These are phyloP conservation scores for Echiichthys vipera DNA, from an alignment of 2,797 vertebrate species.

Conservation along the genomic window DNA sequence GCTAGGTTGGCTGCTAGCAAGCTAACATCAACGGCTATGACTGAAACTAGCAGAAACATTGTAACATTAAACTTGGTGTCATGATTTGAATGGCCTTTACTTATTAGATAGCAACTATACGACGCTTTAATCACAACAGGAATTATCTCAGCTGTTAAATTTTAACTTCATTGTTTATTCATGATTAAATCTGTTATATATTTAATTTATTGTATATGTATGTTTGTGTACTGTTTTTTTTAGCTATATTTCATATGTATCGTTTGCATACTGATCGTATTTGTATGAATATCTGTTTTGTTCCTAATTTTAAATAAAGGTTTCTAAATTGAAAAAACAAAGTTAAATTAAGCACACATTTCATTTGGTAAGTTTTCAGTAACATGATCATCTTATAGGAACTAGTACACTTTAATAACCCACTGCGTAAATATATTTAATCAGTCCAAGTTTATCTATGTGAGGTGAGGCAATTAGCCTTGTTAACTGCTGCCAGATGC, in stretches of 20 bases:
- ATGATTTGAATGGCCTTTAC: neutral
- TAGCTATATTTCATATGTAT: too few relatives aligned
- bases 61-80: neutral
- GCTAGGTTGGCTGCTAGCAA: slow-evolving; percentile 52
- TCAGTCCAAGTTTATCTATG: neutral
- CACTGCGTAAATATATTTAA: too few relatives aligned
- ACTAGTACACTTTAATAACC: neutral
- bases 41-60: neutral
- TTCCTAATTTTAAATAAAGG: too few relatives aligned
- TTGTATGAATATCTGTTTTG: too few relatives aligned
- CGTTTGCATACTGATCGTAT: too few relatives aligned
- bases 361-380: neutral
- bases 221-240: too few relatives aligned
- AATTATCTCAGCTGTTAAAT: neutral
- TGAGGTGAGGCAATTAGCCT: neutral
- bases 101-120: neutral
- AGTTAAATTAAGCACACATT: neutral
- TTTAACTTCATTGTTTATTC: too few relatives aligned
- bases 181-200: too few relatives aligned
- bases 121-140: rapidly evolving
- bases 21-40: neutral
- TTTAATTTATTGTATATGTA: too few relatives aligned
- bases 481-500: neutral
- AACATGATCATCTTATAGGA: neutral
- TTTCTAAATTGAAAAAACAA: too few relatives aligned